Base-by-base conservation (phyloP, 2,888 invertebrate genomes). In the Dryocosmus kuriphilus region DNA sequence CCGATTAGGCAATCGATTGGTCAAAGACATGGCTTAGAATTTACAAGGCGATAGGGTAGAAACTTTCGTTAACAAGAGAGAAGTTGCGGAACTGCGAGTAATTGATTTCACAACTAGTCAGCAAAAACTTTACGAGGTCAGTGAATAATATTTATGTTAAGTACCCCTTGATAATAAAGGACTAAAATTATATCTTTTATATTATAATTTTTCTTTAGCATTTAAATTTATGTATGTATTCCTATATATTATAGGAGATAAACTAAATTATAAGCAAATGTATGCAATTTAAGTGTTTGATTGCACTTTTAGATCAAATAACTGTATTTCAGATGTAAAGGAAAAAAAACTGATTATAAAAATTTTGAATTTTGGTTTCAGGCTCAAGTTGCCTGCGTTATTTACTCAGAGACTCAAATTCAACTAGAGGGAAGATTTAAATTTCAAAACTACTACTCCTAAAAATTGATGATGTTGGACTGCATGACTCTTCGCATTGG, bases 391-490 rank as follows among this genome's bases (percentile, higher is more conserved):
- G 96, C 0, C 91, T 98, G 81, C 94, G 98, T 35, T 97, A 96
- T 89, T 93, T 98, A 77, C 92, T 97, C 76, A 97, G n/a, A 97
- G 89, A 96, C 96, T 2, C 97, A 98, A 92, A 94, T 98, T 75
- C 95, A 97, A 89, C 92, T 98, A 81, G 98, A 98, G 91, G n/a
- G 98, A 98, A 89, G 98, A 98, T 87, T 97, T 98, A 81, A 97
- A 97, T 86, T 94, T 98, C 27, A 98, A 98, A 92, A 95, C 96
- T 82, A 98, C 98, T 88, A 96, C 97, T 0, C n/a, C 92, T 98
- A 85, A 97, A 97, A 92, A 97, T 98, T 86, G 98, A 98, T 89
- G 98, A 98, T 91, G 97, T 98, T 0, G n/a, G 96, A 98, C 88
- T 98, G 98, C 89, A 95, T 96, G 95, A 95, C 96, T 9, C 87